Evolutionary conservation across 2,113 vertebrate species (phyloP).

Genomic region (Leucosticte australis): DNA sequence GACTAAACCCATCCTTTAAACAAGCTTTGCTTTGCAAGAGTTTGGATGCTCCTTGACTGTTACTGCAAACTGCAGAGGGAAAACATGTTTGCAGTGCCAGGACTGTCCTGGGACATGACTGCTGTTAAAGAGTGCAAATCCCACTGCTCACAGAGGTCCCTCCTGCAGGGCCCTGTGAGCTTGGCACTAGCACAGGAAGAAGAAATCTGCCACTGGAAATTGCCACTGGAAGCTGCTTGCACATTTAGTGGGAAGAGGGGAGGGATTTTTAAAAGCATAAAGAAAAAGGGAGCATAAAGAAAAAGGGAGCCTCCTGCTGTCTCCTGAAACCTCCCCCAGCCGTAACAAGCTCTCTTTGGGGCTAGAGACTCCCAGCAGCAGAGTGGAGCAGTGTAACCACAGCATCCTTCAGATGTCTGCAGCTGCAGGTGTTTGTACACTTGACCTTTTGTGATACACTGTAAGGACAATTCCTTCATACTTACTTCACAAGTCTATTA

Average conservation of each 20-base stretch:
- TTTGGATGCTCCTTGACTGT: not conserved
- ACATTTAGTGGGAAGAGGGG: not conserved
- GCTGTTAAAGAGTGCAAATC: not conserved
- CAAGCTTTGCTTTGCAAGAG: not conserved
- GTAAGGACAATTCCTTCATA: not conserved
- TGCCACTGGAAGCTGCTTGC: not conserved
- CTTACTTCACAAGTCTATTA: not conserved
- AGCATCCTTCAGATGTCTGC: not conserved
- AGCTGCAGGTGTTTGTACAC: not conserved
- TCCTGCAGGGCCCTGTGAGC: not conserved
- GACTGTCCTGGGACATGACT: fast-evolving
- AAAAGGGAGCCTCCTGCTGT: not conserved
- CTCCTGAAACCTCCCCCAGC: not conserved
- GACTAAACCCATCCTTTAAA: not conserved
- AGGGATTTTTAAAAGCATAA: not conserved
- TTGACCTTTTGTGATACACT: not conserved
- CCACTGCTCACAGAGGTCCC: not conserved
- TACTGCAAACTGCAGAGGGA: not conserved
- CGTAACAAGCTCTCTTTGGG: not conserved
- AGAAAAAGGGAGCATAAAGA: not conserved
- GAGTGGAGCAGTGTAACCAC: not conserved
- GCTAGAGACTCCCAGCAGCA: not conserved
- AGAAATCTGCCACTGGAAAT: not conserved
- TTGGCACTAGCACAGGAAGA: fast-evolving
- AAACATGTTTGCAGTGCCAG: fast-evolving